Evolutionary conservation across 2,888 invertebrate species (phyloP).

Genomic region (Parnassius apollo): DNA sequence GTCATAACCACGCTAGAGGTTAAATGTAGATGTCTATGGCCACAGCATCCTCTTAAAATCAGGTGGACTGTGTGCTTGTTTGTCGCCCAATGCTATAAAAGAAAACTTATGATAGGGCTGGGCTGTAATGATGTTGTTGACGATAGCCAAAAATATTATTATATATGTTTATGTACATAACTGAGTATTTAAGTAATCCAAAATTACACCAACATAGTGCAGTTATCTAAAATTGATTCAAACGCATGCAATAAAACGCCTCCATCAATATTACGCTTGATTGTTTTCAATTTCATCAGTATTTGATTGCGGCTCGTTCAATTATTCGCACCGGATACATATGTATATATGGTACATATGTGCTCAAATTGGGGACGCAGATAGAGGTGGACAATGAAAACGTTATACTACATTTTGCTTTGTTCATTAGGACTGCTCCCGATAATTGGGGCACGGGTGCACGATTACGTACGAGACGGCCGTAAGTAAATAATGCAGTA

Average conservation of each 20-base stretch:
- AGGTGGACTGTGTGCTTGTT: no score
- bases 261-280: slow-evolving; percentile 52
- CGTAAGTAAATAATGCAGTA: slow-evolving; percentile 50
- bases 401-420: slow-evolving; percentile 9
- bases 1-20: no score
- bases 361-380: slow-evolving; percentile 2
- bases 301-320: slow-evolving; percentile 41
- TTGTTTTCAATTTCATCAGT: slow-evolving; percentile 53
- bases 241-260: slow-evolving; percentile 55
- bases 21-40: no score
- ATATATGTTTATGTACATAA: no score
- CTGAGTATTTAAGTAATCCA: no score
- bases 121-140: no score
- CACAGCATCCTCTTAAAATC: no score
- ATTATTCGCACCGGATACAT: slow-evolving; percentile 30
- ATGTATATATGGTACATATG: slow-evolving; percentile 11
- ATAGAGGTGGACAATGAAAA: slow-evolving; percentile 22
- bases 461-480: slow-evolving; percentile 69
- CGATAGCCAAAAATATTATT: no score
- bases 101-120: no score
- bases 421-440: slow-evolving; percentile 13
- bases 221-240: slow-evolving; percentile 60
- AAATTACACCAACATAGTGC: background rate
- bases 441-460: slow-evolving; percentile 31
- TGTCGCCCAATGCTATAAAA: no score